Base-by-base conservation (phyloP, 2,888 invertebrate species). In the Patella ulyssiponensis region DNA sequence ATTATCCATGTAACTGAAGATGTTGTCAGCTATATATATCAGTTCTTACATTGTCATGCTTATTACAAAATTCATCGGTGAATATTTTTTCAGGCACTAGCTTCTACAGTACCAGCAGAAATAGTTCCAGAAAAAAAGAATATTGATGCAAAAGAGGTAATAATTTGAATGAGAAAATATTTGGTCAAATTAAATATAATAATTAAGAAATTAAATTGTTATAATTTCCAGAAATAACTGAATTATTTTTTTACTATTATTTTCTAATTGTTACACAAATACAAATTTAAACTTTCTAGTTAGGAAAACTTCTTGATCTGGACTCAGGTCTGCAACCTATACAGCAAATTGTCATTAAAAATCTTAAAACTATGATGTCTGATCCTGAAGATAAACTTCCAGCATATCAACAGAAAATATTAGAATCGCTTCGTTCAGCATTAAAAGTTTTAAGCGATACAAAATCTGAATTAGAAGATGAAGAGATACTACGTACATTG, bases 401-500 rank as follows among this genome's bases (percentile, higher is more conserved):
- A 20, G 69, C 75, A 20, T 27, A 51, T 51, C 54, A 76, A 11
- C 51, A 54, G 5, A 56, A 56, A 51, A 51, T 54, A 23, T 56
- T 75, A 52, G 51, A 20, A 20, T 71, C 74, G 4, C 17, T 76
- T n/a, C 58, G 76, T 2, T 23, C 53, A 14, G 73, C 73, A 4
- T n/a, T 70, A 52, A 64, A 54, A 44, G 53, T 56, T 33, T 20
- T 69, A 54, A 20, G 17, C 27, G 44, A 71, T 58, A 44, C n/a
- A 53, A 64, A 64, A 15, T 20, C 23, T 11, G 64, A 64, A 11
- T 76, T 86, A 56, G 80, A 82, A 9, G 84, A 85, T 20, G 78
- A 80, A 12, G 86, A 88, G 74, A 80, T 85, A 20, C 83, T 85
- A 54, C 76, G 87, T 15, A 86, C 88, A 11, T 78, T 88, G 44